A percentile compares a stretch with the other conserved stretches of the same genome.
These are phyloP conservation scores for Ctenicera cuprea DNA, from an alignment of 2,888 invertebrate species.

Conservation along the genomic window DNA sequence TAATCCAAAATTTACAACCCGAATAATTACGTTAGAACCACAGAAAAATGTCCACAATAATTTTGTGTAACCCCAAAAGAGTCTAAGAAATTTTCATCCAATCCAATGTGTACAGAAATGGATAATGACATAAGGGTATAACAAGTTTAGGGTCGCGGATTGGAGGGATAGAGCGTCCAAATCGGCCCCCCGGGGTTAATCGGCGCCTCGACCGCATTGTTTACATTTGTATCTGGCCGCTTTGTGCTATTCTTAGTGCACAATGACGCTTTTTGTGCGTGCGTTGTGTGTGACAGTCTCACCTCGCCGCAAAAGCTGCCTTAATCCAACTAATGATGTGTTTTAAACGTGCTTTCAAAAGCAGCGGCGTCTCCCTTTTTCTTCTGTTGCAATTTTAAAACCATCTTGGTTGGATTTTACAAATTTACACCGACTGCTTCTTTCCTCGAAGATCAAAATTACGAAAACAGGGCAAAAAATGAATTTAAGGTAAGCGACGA, in stretches of 20 bases:
- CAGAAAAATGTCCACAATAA: too few species aligned
- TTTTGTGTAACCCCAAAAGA: too few species aligned
- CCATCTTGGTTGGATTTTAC: too few species aligned
- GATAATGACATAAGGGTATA: constrained; percentile 66
- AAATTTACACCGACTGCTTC: too few species aligned
- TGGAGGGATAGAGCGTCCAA: constrained; percentile 52
- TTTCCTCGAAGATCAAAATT: too few species aligned
- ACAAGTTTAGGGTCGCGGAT: constrained; percentile 64
- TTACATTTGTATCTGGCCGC: constrained; percentile 67
- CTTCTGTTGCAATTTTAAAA: background rate
- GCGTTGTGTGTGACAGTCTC: constrained; percentile 67
- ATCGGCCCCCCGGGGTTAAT: constrained; percentile 67
- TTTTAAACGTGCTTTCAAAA: constrained; percentile 50
- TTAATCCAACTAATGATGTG: constrained; percentile 69
- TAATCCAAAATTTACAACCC: too few species aligned
- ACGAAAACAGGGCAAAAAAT: too few species aligned
- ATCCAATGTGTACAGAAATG: constrained; percentile 30
- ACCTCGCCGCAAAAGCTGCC: constrained; percentile 66
- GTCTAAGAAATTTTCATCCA: constrained; percentile 11
- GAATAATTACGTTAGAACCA: too few species aligned
- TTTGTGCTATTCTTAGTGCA: constrained; percentile 65
- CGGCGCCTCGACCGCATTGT: constrained; percentile 70
- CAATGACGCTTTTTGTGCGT: constrained; percentile 66
- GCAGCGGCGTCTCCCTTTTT: constrained; percentile 40
- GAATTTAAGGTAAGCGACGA: background rate